phyloP scores from a whole-genome alignment of 2,113 vertebrate genomes.

The Vulpes vulpes region DNA sequence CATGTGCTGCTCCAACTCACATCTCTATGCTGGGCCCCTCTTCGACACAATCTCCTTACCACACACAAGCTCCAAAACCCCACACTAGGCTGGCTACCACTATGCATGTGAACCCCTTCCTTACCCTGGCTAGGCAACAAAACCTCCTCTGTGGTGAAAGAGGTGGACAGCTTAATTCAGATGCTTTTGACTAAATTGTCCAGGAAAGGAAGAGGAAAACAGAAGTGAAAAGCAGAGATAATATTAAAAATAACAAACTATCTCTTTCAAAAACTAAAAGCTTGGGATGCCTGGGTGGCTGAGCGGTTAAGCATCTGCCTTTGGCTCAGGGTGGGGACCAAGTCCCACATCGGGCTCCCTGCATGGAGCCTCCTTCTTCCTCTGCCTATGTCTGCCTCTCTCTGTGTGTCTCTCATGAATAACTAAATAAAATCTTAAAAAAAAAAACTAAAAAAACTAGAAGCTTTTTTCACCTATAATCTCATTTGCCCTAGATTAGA shows the following conservation, averaged over 20 bases:
- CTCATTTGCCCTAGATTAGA: not conserved
- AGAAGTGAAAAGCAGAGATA: constrained; percentile 23
- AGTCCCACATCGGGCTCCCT: no score
- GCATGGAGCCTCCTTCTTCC: no score
- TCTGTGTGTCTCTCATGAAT: no score
- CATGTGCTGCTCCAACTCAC: not conserved
- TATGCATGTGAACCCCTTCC: not conserved
- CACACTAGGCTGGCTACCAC: not conserved
- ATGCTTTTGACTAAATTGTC: not conserved
- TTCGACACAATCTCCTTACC: not conserved
- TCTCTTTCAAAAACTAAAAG: constrained; percentile 53
- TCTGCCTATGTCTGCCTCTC: no score
- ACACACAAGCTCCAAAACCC: not conserved
- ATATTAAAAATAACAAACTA: constrained; percentile 18
- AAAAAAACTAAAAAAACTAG: constrained; percentile 22
- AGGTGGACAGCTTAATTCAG: not conserved
- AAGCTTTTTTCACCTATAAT: constrained; percentile 23
- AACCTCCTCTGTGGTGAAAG: not conserved
- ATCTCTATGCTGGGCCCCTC: not conserved
- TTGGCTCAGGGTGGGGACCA: no score
- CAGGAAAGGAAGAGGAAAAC: not conserved
- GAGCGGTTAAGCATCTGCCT: no score
- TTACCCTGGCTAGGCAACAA: not conserved
- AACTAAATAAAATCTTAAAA: no score
- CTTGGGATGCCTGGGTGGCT: no score